A percentile compares a stretch with the other conserved stretches of the same genome.
Evolutionary conservation across 2,888 invertebrate genomes (phyloP).

Genomic region (Pegoplata infirma): DNA sequence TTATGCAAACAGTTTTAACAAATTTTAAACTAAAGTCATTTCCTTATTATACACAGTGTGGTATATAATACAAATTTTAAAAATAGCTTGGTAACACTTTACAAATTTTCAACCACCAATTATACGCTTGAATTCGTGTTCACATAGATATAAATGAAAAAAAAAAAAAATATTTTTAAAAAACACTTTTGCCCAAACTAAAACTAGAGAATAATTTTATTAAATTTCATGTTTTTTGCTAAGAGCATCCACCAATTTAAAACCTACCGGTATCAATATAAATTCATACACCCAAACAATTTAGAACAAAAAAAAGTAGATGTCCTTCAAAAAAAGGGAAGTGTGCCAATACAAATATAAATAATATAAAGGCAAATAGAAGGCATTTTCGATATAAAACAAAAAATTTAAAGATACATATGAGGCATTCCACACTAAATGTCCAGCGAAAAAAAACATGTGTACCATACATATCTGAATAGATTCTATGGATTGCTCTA

Average conservation of each 20-base stretch:
- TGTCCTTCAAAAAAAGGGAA: background rate
- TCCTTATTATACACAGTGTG: too few relatives aligned
- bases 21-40: too few relatives aligned
- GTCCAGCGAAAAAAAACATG: too few relatives aligned
- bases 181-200: background rate
- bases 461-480: too few relatives aligned
- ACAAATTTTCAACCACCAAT: constrained; percentile 55
- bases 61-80: too few relatives aligned
- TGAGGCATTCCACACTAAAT: too few relatives aligned
- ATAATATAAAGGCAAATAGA: too few relatives aligned
- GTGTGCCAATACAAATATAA: too few relatives aligned
- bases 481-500: too few relatives aligned
- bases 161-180: constrained; percentile 9
- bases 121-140: constrained; percentile 59
- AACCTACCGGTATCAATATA: constrained; percentile 22
- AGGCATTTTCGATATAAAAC: too few relatives aligned
- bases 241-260: constrained; percentile 34
- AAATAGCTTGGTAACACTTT: constrained; percentile 42
- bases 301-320: constrained; percentile 4
- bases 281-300: background rate
- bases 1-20: too few relatives aligned
- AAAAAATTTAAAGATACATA: too few relatives aligned
- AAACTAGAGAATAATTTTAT: constrained; percentile 34
- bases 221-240: constrained; percentile 37
- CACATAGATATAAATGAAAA: constrained; percentile 6